A percentile compares a stretch with the other conserved stretches of the same genome.
Conservation (phyloP, 2,113 vertebrate genomes). For the Narcine bancroftii region DNA sequence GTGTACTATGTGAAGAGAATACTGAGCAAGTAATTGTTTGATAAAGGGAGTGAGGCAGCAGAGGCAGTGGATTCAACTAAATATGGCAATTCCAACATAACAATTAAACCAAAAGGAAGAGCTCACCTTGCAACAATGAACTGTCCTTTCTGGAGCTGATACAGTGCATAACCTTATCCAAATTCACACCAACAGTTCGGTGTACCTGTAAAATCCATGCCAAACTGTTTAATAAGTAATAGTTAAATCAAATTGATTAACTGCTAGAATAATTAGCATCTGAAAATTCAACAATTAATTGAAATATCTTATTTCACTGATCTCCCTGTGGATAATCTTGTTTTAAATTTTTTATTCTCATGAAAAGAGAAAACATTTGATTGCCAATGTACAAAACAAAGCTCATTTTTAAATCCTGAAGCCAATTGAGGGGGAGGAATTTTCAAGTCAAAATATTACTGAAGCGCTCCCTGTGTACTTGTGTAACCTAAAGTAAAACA, state of each 20-base stretch:
- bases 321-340: neutral
- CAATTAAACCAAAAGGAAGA: neutral
- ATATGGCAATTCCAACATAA: neutral
- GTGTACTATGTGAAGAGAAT: too few species aligned
- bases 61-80: neutral
- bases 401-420: neutral
- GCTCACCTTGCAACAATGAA: slow-evolving; percentile 68
- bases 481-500: neutral
- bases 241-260: neutral
- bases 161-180: slow-evolving; percentile 62
- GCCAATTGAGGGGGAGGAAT: neutral
- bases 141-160: slow-evolving; percentile 65
- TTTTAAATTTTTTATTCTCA: neutral
- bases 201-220: slow-evolving; percentile 58
- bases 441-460: neutral
- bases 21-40: too few species aligned
- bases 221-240: neutral
- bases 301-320: neutral
- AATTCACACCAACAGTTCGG: slow-evolving; percentile 64
- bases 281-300: neutral
- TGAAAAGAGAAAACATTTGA: neutral
- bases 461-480: neutral
- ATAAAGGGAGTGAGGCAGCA: too few species aligned
- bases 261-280: neutral
- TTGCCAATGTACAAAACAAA: neutral